Evolutionary conservation across 1,140 invertebrate genomes (phyloP).

Genomic region (Hesperophylax magnus): DNA sequence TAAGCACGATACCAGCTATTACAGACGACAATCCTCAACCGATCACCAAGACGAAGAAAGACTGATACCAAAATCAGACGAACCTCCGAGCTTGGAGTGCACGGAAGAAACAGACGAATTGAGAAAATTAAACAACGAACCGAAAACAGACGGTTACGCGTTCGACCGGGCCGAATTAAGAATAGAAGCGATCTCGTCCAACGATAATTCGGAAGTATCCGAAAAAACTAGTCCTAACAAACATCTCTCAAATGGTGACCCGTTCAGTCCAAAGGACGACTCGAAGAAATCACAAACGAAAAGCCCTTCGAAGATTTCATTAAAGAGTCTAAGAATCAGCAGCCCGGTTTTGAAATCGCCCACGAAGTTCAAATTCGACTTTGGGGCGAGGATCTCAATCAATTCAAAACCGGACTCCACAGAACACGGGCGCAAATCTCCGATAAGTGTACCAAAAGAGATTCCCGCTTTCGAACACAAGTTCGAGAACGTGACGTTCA

Average conservation of each 20-base stretch:
- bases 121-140: slow-evolving; percentile 55
- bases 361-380: slow-evolving; percentile 69
- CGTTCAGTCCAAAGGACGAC: slow-evolving; percentile 66
- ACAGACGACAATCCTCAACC: slow-evolving; percentile 63
- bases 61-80: slow-evolving; percentile 66
- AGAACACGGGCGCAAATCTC: slow-evolving; percentile 61
- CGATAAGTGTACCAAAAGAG: slow-evolving; percentile 62
- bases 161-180: slow-evolving; percentile 67
- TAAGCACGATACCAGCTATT: slow-evolving; percentile 50
- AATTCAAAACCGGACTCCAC: slow-evolving; percentile 37
- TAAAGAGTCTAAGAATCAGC: slow-evolving; percentile 68
- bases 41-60: slow-evolving; percentile 68
- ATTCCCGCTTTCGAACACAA: slow-evolving; percentile 65
- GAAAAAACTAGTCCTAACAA: slow-evolving; percentile 59
- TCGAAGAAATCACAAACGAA: slow-evolving; percentile 66
- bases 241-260: slow-evolving; percentile 68
- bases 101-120: slow-evolving; percentile 49
- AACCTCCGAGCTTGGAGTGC: slow-evolving; percentile 61
- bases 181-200: slow-evolving; percentile 63
- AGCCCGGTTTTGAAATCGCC: slow-evolving; percentile 61
- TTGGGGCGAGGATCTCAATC: slow-evolving; percentile 59
- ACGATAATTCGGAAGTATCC: slow-evolving; percentile 60
- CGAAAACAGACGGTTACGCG: slow-evolving; percentile 62
- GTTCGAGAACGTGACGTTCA: slow-evolving; percentile 65
- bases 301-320: slow-evolving; percentile 68